A percentile compares a stretch with the other conserved stretches of the same genome.
These are phyloP conservation scores for Apis cerana DNA, from an alignment of 1,140 invertebrate species.

Conservation along the genomic window DNA sequence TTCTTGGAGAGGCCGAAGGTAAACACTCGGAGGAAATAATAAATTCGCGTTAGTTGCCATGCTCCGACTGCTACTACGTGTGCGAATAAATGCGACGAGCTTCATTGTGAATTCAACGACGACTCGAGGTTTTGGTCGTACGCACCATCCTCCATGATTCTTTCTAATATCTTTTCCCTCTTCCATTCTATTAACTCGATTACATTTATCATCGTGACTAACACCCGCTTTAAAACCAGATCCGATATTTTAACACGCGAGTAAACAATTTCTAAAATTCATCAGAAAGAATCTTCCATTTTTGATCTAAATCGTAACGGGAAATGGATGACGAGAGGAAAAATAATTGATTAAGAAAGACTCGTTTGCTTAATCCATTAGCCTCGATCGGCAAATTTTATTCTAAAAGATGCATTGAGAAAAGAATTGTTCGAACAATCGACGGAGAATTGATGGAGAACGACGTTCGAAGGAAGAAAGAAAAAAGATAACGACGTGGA, in stretches of 20 bases:
- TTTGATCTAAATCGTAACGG: neutral
- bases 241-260: neutral
- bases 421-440: no score
- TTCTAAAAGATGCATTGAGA: no score
- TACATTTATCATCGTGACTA: neutral
- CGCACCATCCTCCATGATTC: no score
- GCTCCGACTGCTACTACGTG: neutral
- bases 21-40: neutral
- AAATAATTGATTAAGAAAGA: neutral
- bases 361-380: neutral
- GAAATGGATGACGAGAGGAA: neutral
- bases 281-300: neutral
- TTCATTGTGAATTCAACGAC: slow-evolving; percentile 5
- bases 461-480: neutral
- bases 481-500: neutral
- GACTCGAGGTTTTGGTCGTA: neutral
- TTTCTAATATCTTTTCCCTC: no score
- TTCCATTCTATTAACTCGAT: neutral
- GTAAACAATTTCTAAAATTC: neutral
- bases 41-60: neutral
- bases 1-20: neutral
- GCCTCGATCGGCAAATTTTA: no score
- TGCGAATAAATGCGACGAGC: neutral
- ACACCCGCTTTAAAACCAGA: no score
- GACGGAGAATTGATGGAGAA: neutral